Evolutionary conservation across 2,113 vertebrate species (phyloP).

Genomic region (Apaloderma vittatum): DNA sequence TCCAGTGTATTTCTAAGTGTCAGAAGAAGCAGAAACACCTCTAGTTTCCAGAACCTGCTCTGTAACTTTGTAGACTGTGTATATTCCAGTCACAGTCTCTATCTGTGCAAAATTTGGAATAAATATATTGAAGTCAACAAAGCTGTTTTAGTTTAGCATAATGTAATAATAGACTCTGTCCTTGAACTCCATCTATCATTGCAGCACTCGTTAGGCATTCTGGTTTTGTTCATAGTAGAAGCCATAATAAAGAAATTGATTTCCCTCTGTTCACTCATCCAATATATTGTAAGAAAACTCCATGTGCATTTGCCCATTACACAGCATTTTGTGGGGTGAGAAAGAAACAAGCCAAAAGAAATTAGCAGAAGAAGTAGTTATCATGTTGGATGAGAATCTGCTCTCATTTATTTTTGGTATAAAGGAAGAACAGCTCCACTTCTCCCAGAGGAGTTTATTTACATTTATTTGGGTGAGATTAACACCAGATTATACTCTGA

Average conservation of each 20-base stretch:
- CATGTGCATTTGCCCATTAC: slow-evolving; percentile 29
- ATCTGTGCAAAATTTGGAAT: slow-evolving; percentile 21
- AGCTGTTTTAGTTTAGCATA: slow-evolving; percentile 38
- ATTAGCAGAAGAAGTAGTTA: slow-evolving; percentile 28
- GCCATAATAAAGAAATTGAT: slow-evolving; percentile 28
- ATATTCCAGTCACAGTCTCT: slow-evolving; percentile 9
- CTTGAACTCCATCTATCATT: slow-evolving; percentile 20
- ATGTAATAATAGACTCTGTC: slow-evolving; percentile 19
- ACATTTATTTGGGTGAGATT: background rate
- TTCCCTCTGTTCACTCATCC: slow-evolving; percentile 35
- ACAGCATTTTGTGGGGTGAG: background rate
- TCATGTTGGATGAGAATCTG: background rate
- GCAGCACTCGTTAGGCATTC: slow-evolving; percentile 29
- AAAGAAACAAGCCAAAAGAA: slow-evolving; percentile 53
- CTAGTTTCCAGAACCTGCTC: background rate
- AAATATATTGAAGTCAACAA: slow-evolving; percentile 16
- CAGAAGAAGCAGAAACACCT: background rate
- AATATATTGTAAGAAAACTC: slow-evolving; percentile 27
- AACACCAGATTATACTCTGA: background rate
- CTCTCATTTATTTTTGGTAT: slow-evolving; percentile 19
- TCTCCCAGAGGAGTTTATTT: background rate
- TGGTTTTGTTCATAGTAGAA: slow-evolving; percentile 31
- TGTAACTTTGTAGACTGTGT: background rate
- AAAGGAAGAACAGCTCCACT: slow-evolving; percentile 3
- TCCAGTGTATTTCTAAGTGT: background rate